Percentiles rank a stretch among this genome's conserved stretches.
Conservation (phyloP, 2,113 vertebrate species). For the Nanger granti region DNA sequence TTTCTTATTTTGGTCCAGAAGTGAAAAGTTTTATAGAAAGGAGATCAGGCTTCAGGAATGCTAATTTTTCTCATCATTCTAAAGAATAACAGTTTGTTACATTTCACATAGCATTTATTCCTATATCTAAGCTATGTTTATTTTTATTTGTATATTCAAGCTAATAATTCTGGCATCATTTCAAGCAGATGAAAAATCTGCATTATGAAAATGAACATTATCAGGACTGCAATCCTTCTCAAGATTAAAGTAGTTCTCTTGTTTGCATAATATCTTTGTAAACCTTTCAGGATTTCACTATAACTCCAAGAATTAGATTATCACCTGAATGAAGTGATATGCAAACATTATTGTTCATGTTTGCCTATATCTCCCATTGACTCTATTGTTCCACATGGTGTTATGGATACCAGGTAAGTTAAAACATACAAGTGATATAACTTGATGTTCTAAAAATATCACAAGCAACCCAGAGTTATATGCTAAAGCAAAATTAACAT, state of each 20-base stretch:
- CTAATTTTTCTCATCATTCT: neutral
- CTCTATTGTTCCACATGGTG: neutral
- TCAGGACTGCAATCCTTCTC: neutral
- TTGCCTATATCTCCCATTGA: neutral
- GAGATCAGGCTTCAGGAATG: neutral
- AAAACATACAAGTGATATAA: neutral
- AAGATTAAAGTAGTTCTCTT: neutral
- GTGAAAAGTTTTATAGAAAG: constrained; percentile 8
- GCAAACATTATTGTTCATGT: neutral
- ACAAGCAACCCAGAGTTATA: neutral
- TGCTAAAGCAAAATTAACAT: neutral
- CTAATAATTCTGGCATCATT: neutral
- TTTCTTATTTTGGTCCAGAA: constrained; percentile 39
- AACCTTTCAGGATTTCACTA: fast-evolving
- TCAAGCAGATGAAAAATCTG: constrained; percentile 29
- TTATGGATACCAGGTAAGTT: neutral
- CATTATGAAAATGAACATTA: constrained; percentile 24
- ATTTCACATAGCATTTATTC: neutral
- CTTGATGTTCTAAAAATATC: neutral
- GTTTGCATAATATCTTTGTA: neutral
- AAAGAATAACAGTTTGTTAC: neutral
- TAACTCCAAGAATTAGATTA: neutral
- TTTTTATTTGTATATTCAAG: constrained; percentile 7
- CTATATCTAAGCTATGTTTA: neutral
- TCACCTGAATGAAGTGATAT: neutral